A percentile compares a stretch with the other conserved stretches of the same genome.
Evolutionary conservation across 2,888 invertebrate genomes (phyloP).

Genomic region (Ligdia adustata): DNA sequence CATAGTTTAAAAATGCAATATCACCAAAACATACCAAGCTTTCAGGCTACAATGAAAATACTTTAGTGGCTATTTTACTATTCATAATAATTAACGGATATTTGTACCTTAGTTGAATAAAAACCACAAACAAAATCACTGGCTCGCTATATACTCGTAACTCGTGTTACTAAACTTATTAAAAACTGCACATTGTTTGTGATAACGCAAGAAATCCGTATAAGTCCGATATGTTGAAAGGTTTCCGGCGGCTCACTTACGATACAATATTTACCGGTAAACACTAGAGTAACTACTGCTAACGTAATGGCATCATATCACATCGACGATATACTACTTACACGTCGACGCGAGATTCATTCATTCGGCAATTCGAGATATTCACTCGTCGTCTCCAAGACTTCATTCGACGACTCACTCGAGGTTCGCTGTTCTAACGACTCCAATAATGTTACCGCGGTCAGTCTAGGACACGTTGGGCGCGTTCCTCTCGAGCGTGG

Average conservation of each 20-base stretch:
- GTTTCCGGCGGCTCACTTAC: slow-evolving; percentile 19
- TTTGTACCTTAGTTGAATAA: slow-evolving; percentile 67
- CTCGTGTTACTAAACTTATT: slow-evolving; percentile 4
- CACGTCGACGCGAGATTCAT: no score
- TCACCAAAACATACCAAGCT: slow-evolving; percentile 23
- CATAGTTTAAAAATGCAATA: background rate
- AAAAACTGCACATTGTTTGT: background rate
- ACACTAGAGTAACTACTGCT: slow-evolving; percentile 34
- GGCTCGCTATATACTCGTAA: slow-evolving; percentile 25
- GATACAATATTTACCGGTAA: slow-evolving; percentile 25
- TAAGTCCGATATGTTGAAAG: slow-evolving; percentile 33
- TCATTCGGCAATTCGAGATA: no score
- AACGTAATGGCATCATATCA: slow-evolving; percentile 46
- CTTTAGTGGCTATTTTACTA: slow-evolving; percentile 40
- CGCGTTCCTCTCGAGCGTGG: slow-evolving; percentile 80
- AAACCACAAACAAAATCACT: slow-evolving; percentile 40
- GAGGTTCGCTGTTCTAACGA: no score
- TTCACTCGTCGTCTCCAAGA: no score
- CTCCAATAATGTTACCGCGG: no score
- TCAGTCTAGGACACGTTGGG: slow-evolving; percentile 58
- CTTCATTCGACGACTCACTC: no score
- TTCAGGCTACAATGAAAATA: slow-evolving; percentile 44
- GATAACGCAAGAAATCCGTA: slow-evolving; percentile 23
- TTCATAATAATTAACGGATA: slow-evolving; percentile 53
- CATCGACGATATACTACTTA: slow-evolving; percentile 25